Base-by-base conservation (phyloP, 2,888 invertebrate genomes). In the Catocala nupta region DNA sequence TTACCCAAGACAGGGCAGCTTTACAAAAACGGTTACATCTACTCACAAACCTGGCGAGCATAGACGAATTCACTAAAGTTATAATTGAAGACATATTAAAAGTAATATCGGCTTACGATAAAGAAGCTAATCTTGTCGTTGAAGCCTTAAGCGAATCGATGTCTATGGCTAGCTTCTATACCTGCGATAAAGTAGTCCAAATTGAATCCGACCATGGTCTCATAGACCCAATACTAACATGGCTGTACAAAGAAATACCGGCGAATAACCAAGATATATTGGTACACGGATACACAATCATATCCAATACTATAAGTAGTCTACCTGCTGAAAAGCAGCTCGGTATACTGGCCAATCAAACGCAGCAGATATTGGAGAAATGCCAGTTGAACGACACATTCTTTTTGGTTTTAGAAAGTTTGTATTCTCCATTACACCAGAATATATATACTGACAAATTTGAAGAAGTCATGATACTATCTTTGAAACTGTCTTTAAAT, bases 381-480 rank as follows among this genome's bases (percentile, higher is more conserved):
- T 87, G 90, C 68, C 75, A 81, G 11, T 78, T 62, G 0, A 83
- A 92, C 36, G 85, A 90, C 25, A 58, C 71, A 2, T 86, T 89
- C 68, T 90, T 94, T 59, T 74, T 93, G 12, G 72, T 95, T 4
- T 68, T 95, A 51, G 95, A 95, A 81, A 94, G 95, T 71, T 77
- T 96, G 58, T 91, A 95, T 58, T 90, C 89, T 63, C 90, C 95
- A 0, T 71, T 95, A 25, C 89, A 90, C 53, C 87, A 85, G 71
- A 88, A 84, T 61, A 81, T 95, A 1, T 80, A 89, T 58, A 81
- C 91, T 70, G 68, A 82, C 1, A 78, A 80, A 55, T 88, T 87
- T 63, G 84, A 89, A 47, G 86, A 90, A 12, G 81, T 95, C 5
- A 76, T 95, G 75, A 74, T 64, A 3, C 63, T 92, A 45, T 85